These are phyloP conservation scores for Leucophenga maculata DNA, from an alignment of 2,888 invertebrate species.

Conservation along the genomic window DNA sequence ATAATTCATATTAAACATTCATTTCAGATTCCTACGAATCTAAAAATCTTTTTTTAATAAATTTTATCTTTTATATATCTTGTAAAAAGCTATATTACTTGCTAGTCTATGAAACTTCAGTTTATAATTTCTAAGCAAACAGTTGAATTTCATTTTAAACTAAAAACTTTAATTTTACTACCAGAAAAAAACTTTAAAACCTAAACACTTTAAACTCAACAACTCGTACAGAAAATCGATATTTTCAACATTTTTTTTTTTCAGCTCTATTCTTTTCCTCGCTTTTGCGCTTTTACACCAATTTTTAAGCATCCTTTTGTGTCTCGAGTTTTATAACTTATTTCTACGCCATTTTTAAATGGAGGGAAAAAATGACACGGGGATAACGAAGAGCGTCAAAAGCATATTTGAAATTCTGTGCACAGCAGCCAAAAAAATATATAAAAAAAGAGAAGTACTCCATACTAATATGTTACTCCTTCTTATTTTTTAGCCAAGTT, in stretches of 20 bases:
- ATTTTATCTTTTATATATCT: no score
- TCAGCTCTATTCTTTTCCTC: conserved; percentile 7
- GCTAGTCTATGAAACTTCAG: not conserved
- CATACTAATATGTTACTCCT: not conserved
- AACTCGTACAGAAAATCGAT: conserved; percentile 48
- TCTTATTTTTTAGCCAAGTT: conserved; percentile 12
- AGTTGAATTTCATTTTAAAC: not conserved
- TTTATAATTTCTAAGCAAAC: not conserved
- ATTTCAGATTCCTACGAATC: no score
- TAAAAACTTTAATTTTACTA: conserved; percentile 5
- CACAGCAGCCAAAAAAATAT: conserved; percentile 42
- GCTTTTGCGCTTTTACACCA: conserved; percentile 30
- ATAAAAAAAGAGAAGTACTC: not conserved
- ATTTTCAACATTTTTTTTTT: conserved; percentile 35
- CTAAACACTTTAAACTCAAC: conserved; percentile 11
- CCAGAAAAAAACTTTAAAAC: not conserved
- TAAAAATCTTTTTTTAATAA: no score
- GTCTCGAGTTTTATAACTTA: conserved; percentile 33
- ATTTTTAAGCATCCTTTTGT: conserved; percentile 27
- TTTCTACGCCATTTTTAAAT: conserved; percentile 54
- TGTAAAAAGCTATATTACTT: no score
- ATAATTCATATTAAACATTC: no score
- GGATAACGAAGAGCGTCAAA: not conserved
- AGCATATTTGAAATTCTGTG: conserved; percentile 50
- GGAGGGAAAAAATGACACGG: conserved; percentile 8